phyloP scores from a whole-genome alignment of 2,113 vertebrate species.

The Seriola quinqueradiata region DNA sequence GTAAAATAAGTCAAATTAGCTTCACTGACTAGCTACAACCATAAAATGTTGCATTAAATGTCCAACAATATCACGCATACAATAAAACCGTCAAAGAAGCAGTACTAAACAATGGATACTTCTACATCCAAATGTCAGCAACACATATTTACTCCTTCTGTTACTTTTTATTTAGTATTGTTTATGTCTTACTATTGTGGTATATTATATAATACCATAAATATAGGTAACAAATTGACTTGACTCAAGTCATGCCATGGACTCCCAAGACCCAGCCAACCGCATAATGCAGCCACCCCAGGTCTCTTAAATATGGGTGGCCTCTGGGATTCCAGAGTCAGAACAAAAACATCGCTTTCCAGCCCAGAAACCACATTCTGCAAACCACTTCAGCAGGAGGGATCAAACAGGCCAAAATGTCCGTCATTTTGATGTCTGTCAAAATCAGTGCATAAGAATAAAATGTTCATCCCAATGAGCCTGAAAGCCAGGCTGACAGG shows the following conservation, averaged over 20 bases:
- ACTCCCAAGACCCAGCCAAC: not conserved
- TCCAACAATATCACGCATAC: not conserved
- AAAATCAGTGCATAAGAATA: slow-evolving; percentile 41
- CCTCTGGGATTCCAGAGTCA: slow-evolving; percentile 25
- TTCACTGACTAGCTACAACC: not conserved
- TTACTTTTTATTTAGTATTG: not conserved
- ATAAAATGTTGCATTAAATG: not conserved
- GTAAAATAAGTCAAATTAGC: no score
- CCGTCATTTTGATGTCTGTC: slow-evolving; percentile 49
- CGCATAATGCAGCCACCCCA: not conserved
- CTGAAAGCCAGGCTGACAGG: slow-evolving; percentile 17
- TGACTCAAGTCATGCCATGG: slow-evolving; percentile 1
- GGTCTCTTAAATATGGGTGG: slow-evolving; percentile 24
- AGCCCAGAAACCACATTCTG: not conserved
- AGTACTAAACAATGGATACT: not conserved
- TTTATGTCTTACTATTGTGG: not conserved
- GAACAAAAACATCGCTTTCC: slow-evolving; percentile 45
- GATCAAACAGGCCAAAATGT: slow-evolving; percentile 40
- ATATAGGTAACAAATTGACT: not conserved
- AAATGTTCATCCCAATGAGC: slow-evolving; percentile 52
- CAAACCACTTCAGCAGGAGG: slow-evolving; percentile 26
- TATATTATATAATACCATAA: not conserved
- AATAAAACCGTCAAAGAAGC: not conserved
- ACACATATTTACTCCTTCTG: slow-evolving; percentile 8
- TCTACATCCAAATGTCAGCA: not conserved